These are phyloP conservation scores for Micronycteris hirsuta DNA, from an alignment of 2,113 vertebrate genomes.

Conservation along the genomic window DNA sequence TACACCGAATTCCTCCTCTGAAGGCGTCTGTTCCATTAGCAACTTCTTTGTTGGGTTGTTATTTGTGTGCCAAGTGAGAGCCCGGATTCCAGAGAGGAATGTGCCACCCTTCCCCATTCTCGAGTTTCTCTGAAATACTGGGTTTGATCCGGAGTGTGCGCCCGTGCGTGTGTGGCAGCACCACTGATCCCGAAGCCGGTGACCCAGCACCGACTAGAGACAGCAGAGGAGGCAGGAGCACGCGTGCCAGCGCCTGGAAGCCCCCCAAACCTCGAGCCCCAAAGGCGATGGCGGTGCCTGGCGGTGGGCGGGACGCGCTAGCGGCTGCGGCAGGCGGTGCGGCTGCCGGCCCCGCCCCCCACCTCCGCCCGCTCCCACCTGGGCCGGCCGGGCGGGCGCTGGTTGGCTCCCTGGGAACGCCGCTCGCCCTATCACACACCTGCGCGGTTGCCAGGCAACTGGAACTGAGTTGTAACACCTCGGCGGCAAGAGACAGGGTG, in stretches of 20 bases:
- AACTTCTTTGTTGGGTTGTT: not conserved
- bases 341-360: not conserved
- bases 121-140: constrained; percentile 63
- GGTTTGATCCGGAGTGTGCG: constrained; percentile 43
- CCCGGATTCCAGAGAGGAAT: constrained; percentile 60
- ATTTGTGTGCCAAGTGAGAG: constrained; percentile 60
- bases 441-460: constrained; percentile 71
- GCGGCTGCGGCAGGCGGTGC: not conserved
- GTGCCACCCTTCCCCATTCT: constrained; percentile 49
- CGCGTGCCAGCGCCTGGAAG: constrained; percentile 13
- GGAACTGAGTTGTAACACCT: constrained; percentile 68
- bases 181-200: constrained; percentile 68
- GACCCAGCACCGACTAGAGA: not conserved
- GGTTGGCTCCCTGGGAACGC: constrained; percentile 61
- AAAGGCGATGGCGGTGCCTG: not conserved
- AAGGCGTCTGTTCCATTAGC: not conserved
- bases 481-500: not conserved
- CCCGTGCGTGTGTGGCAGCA: not conserved
- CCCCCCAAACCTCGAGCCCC: not conserved
- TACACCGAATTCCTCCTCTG: not conserved
- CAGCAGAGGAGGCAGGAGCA: not conserved
- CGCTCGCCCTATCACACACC: constrained; percentile 57
- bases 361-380: not conserved
- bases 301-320: not conserved
- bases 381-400: constrained; percentile 6